Evolutionary conservation across 2,797 vertebrate genomes (phyloP).

Genomic region (Iguana delicatissima): DNA sequence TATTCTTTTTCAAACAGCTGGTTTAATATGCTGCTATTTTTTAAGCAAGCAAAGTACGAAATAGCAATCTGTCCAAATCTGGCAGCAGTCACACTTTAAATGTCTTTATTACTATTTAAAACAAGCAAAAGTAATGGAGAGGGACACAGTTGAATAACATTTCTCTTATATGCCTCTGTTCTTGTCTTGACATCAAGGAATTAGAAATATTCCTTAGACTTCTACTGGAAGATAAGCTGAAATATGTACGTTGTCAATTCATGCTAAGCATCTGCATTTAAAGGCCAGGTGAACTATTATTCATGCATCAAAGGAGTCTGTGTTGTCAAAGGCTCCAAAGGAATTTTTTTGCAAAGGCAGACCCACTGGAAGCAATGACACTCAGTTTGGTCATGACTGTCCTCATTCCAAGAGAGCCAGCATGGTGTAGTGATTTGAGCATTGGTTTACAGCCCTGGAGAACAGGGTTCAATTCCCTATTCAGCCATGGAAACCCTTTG

Average conservation of each 20-base stretch:
- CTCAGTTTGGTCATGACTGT: no score
- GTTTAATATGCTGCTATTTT: background rate
- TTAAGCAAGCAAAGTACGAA: background rate
- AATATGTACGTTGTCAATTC: background rate
- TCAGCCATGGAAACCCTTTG: no score
- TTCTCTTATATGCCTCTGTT: background rate
- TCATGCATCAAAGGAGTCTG: background rate
- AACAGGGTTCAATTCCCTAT: no score
- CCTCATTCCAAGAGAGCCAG: no score
- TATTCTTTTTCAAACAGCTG: conserved; percentile 5
- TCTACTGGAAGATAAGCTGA: background rate
- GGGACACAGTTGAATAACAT: conserved; percentile 10
- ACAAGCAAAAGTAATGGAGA: conserved; percentile 23
- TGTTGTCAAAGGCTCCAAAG: background rate
- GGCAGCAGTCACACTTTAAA: conserved; percentile 9
- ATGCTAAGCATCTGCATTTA: conserved; percentile 21
- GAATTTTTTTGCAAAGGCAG: no score
- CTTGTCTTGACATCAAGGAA: background rate
- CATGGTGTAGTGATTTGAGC: no score
- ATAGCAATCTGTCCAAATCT: conserved; percentile 18
- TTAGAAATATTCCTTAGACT: conserved; percentile 19
- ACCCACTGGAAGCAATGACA: no score
- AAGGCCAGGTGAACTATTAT: background rate
- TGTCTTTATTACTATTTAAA: conserved; percentile 2
- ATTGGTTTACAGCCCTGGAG: no score